Base-by-base conservation (phyloP, 2,888 invertebrate genomes). In the Thera britannica region DNA sequence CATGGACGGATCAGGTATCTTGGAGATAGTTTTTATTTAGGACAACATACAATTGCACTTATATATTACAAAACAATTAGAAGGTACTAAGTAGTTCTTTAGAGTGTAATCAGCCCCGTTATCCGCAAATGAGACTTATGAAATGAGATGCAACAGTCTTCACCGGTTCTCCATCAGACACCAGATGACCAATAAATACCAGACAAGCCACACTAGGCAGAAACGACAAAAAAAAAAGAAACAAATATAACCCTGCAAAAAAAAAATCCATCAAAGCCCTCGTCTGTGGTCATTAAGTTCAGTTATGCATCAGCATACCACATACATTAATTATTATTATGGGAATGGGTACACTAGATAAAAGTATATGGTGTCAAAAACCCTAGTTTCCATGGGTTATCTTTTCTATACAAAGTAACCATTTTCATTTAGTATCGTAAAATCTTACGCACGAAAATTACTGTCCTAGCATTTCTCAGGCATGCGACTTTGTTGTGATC, bases 291-390 rank as follows among this genome's bases (percentile, higher is more conserved):
- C 84, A 88, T 90, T 90, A 90, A 79, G 87, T 88, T 85, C 88
- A 81, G 90, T 90, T 90, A 90, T 79, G 23, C 23, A 23, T 23
- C 23, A 23, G 23, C 23, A 23, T 23, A 23, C 23, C 23, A 23
- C 23, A 23, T 86, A 76, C 80, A 86, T 87, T 85, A 86, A 88
- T 89, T n/a, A n/a, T n/a, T n/a, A n/a, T n/a, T 84, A 83, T 85
- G 86, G 85, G 89, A 89, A 88, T 83, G 83, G 82, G 83, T 82
- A 76, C 83, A 76, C 73, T 75, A 68, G 62, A 72, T 75, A 73
- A 72, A 73, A 77, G 77, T 58, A 58, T 65, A 57, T 46, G 34
- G 56, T 41, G 38, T 58, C 54, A 36, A 35, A 57, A 44, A 51
- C 67, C 71, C 79, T 75, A 79, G 83, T 85, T 84, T 84, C 80